Conservation (phyloP, 2,797 vertebrate species). For the Sylvilagus floridanus region DNA sequence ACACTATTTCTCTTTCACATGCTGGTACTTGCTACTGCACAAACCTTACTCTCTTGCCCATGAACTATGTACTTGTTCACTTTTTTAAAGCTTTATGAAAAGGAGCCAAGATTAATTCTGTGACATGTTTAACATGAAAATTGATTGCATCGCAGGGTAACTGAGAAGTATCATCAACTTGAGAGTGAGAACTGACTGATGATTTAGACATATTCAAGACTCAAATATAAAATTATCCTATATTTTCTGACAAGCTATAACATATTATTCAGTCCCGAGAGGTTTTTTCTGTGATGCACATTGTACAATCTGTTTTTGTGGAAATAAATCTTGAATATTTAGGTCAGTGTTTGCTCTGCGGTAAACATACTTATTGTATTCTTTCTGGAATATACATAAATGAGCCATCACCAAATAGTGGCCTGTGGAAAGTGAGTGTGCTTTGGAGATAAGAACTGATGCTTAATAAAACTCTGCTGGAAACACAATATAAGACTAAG, state of each 20-base stretch:
- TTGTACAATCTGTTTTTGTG: neutral
- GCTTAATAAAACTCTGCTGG: neutral
- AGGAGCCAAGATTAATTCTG: slow-evolving; percentile 30
- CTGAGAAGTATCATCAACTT: neutral
- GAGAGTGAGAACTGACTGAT: neutral
- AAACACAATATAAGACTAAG: neutral
- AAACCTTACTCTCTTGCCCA: neutral
- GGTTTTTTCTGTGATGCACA: neutral
- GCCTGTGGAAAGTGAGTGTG: neutral
- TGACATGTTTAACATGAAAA: neutral
- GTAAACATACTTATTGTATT: neutral
- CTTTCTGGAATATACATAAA: neutral
- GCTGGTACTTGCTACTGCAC: neutral
- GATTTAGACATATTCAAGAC: neutral
- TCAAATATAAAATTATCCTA: neutral
- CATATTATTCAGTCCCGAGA: neutral
- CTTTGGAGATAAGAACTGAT: neutral
- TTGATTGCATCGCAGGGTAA: neutral
- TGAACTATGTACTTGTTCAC: neutral
- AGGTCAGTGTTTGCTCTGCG: neutral
- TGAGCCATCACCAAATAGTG: neutral
- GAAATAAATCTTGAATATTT: neutral
- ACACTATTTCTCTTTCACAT: neutral
- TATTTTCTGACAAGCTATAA: neutral
- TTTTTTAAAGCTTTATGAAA: neutral